phyloP scores from a whole-genome alignment of 2,888 invertebrate species.

The Marronus borbonicus region DNA sequence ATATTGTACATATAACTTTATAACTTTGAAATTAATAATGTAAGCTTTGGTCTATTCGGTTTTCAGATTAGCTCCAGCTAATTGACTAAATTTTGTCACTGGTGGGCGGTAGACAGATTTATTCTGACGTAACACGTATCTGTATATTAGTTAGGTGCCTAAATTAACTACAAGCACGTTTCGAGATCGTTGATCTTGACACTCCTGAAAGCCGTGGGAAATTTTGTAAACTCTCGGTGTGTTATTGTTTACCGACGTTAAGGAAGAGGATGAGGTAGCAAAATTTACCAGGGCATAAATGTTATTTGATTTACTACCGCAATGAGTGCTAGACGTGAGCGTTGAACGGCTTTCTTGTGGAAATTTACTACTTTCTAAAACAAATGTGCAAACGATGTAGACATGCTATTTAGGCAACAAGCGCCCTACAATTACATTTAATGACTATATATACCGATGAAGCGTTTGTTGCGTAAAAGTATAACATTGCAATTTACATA shows the following conservation, averaged over 20 bases:
- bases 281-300: slow-evolving; percentile 23
- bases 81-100: slow-evolving; percentile 25
- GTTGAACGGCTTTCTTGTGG: slow-evolving; percentile 28
- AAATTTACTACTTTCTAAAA: slow-evolving; percentile 22
- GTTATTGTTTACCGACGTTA: slow-evolving; percentile 19
- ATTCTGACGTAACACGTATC: slow-evolving; percentile 10
- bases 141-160: slow-evolving; percentile 12
- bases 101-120: neutral
- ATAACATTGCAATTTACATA: neutral
- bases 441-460: too few relatives aligned
- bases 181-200: neutral
- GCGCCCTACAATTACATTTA: neutral
- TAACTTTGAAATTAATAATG: slow-evolving; percentile 42
- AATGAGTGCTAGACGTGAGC: slow-evolving; percentile 23
- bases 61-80: slow-evolving; percentile 26
- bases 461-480: neutral
- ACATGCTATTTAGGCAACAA: slow-evolving; percentile 2
- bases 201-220: slow-evolving; percentile 9
- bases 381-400: neutral
- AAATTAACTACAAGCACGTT: slow-evolving; percentile 17
- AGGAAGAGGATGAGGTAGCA: slow-evolving; percentile 6
- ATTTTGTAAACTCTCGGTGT: slow-evolving; percentile 16
- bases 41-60: slow-evolving; percentile 25
- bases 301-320: slow-evolving; percentile 40
- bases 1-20: slow-evolving; percentile 11